A percentile compares a stretch with the other conserved stretches of the same genome.
These are phyloP conservation scores for Porphyrio hochstetteri DNA, from an alignment of 2,113 vertebrate genomes.

Conservation along the genomic window DNA sequence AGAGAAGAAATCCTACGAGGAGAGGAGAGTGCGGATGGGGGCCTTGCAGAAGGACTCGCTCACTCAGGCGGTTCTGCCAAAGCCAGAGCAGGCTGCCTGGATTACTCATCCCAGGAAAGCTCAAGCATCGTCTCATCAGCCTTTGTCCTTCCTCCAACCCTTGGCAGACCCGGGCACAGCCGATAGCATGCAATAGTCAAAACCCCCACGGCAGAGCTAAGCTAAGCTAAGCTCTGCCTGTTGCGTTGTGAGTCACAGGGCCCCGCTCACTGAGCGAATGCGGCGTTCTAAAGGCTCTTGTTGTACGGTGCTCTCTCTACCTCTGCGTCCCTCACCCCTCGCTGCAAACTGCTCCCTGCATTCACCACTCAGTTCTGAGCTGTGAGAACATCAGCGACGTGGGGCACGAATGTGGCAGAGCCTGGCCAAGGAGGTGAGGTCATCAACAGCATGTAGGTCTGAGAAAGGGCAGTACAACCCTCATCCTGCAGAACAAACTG, in stretches of 20 bases:
- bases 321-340: neutral
- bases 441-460: accelerated
- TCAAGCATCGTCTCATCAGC: neutral
- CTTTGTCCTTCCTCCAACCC: neutral
- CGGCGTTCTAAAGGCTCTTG: neutral
- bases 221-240: neutral
- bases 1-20: neutral
- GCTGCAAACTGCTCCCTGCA: neutral
- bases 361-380: neutral
- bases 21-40: accelerated
- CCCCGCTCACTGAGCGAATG: neutral
- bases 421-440: neutral
- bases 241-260: neutral
- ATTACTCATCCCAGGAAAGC: neutral
- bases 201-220: neutral
- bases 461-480: neutral
- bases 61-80: accelerated
- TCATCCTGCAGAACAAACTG: neutral
- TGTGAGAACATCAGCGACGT: neutral
- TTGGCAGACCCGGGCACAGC: neutral
- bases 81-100: neutral
- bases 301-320: neutral
- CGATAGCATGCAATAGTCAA: neutral
- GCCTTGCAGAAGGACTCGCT: neutral
- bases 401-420: neutral